Base-by-base conservation (phyloP, 2,888 invertebrate genomes). In the Psylliodes chrysocephalus region DNA sequence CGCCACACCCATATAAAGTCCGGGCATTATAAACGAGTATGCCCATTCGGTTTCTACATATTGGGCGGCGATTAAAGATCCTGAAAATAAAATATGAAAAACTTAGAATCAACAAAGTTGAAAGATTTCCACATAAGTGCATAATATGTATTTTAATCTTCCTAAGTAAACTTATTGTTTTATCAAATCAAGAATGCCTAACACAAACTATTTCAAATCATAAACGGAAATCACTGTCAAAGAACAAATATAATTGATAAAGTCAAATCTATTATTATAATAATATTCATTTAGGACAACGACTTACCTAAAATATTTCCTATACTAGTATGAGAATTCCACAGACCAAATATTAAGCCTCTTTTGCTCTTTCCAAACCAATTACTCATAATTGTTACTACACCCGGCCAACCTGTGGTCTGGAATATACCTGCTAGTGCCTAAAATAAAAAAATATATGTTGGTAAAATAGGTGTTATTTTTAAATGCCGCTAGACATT, bases 311-410 rank as follows among this genome's bases (percentile, higher is more conserved):
- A 81, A 76, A 98, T 97, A 80, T 98, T 98, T 33, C 98, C 98
- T 7, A 98, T 87, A 0, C 96, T 96, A 0, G 97, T 97, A 75
- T 98, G 97, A 0, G 96, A 95, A 83, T 98, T 98, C 98, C 98
- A 98, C 4, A 97, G 86, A 8, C 98, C 98, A 82, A 97, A 97
- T 66, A 98, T 94, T 18, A 98, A 85, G 0, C 95, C 95, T 69
- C 93, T 87, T 81, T 94, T 96, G 33, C 91, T 89, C 82, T 93
- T 94, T 0, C 96, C 97, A 84, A 95, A 97, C 98, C 98, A 98
- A 78, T 97, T 95, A n/a, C 95, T 95, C 51, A 98, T 91, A 1
- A 93, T 90, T 0, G 93, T 88, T 0, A 98, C 96, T 0, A 98
- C 97, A 55, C 96, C 95, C 0, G 98, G 98, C 97, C 98, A 98